Evolutionary conservation across 2,888 invertebrate genomes (phyloP), one percentile per base, ranked within the genome.

Genomic region (Xestoiulus laeticollis): DNA sequence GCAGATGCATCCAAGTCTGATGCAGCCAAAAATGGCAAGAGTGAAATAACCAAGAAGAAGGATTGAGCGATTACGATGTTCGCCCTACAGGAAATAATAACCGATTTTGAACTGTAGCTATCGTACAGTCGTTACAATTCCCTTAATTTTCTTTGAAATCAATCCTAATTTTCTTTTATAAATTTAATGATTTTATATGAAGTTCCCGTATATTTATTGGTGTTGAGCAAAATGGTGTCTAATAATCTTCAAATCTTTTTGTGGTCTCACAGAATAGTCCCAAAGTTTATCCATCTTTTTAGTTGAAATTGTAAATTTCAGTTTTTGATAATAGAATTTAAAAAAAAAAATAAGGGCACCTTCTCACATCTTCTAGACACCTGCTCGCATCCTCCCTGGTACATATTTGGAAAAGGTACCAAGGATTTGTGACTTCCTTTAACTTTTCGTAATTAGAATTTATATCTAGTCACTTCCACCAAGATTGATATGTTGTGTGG

Each of bases 1-100:
- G 88, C 89, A 85, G 89, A 89, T 88, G 89, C 90, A 86, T 89
- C 89, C 87, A 89, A 90, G 32, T 85, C 90, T 33, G 88, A 90
- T 44, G 89, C 89, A 12, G 89, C 89, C 86, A 90, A 90, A 88
- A 89, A 90, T 87, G 90, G 89, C 88, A 83, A 89, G 88, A 96
- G 96, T 90, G 94, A 95, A 88, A 95, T 96, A 91, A 90, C 89
- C 4, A 91, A 91, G 88, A 91, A 91, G 89, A 91, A 91, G 87
- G 91, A 91, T 87, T 90, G 90, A 90, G 26, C 38, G 2, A 53
- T 4, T 19, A 26, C 30, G 14, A 14, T 78, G 26, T 78, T 30
- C 1, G 30, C 78, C 78, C 78, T 78, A 26, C 16, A 14, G 30
- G 78, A 12, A 78, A 78, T 22, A 30, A 78, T 78, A 78, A 30